Base-by-base conservation (phyloP, 1,140 invertebrate species). In the Dendrolimus punctatus region DNA sequence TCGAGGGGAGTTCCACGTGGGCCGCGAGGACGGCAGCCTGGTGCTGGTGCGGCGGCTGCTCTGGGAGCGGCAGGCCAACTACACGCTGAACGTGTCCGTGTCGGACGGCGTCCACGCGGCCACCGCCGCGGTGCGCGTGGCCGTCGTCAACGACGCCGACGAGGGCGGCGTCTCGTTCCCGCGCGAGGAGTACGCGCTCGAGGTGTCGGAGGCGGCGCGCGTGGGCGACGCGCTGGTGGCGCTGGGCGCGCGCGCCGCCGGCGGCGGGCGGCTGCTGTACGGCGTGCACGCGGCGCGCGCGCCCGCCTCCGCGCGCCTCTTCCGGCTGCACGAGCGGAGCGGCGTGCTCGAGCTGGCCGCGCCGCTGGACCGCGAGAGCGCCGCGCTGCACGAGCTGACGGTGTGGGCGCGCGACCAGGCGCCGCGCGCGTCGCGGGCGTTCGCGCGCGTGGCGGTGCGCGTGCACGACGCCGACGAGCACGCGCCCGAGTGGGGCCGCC, bases 401-500 rank as follows among this genome's bases (percentile, higher is more conserved):
- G 93, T 98, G 4, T 95, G 95, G 91, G 96, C 96, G 0, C 92
- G 94, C 60, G 97, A 99, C 82, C 92, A 95, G 68, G 96, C 96
- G 0, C 94, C 93, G 1, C 95, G 94, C 7, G 92, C 94, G 0
- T 94, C 96, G 71, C 88, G 94, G 8, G 96, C 95, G 76, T 96
- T 93, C 73, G 95, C 95, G 3, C 88, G 95, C 62, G 93, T 98
- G 0, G 85, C 92, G 38, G 91, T 98, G 45, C 91, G 90, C 46
- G 94, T 98, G 0, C 90, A 92, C 64, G 96, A 97, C 85, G 92
- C 95, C 62, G 98, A 98, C 82, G 96, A 98, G 76, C 95, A 97
- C 74, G 88, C 92, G 37, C 96, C 96, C 0, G 91, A 58, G 53
- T 80, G 79, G 76, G 66, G 71, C 39, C 73, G 74, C 6, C 68